These are phyloP conservation scores for Rhabdornis inornatus DNA, from an alignment of 2,113 vertebrate genomes.

Conservation along the genomic window DNA sequence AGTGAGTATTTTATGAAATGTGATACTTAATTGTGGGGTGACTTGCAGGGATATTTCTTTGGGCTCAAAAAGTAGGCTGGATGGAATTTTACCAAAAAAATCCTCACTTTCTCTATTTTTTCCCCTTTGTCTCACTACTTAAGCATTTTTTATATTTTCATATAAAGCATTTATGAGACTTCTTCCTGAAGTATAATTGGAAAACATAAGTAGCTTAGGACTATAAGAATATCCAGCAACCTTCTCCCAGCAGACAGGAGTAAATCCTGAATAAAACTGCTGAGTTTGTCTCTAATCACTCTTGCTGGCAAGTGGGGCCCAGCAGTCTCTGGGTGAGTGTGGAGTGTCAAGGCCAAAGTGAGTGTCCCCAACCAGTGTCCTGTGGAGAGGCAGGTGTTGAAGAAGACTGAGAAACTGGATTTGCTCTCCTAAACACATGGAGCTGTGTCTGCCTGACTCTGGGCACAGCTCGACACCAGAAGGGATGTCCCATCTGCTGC, in stretches of 20 bases:
- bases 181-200: not conserved
- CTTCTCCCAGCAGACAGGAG: not conserved
- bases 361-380: accelerated
- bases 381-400: not conserved
- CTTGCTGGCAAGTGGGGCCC: not conserved
- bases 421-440: not conserved
- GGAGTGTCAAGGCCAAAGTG: not conserved
- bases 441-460: not conserved
- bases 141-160: not conserved
- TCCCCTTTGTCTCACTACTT: not conserved
- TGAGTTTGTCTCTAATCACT: not conserved
- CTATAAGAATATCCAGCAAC: not conserved
- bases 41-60: not conserved
- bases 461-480: not conserved
- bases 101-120: not conserved
- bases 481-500: not conserved
- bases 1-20: not conserved
- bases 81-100: not conserved
- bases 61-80: not conserved
- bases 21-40: not conserved
- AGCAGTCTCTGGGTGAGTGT: accelerated
- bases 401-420: not conserved
- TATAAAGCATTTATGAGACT: not conserved
- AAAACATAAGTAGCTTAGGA: slow-evolving; percentile 22
- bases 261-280: not conserved